Percentiles rank a stretch among this genome's conserved stretches.
Evolutionary conservation across 2,797 vertebrate genomes (phyloP).

Genomic region (Macropodus opercularis): DNA sequence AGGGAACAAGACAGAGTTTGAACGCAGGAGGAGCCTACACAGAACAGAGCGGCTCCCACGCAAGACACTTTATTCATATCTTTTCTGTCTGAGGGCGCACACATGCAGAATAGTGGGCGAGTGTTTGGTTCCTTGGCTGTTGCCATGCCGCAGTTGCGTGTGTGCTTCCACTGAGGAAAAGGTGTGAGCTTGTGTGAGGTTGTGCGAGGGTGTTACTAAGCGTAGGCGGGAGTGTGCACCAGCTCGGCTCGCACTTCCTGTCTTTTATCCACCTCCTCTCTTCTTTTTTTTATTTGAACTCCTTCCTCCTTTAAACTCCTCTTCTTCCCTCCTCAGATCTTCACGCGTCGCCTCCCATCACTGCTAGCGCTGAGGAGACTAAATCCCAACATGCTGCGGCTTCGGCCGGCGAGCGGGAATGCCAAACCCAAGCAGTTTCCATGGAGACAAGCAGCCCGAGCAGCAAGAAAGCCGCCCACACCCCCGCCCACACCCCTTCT

Average conservation of each 20-base stretch:
- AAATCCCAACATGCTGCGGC: conserved; percentile 78
- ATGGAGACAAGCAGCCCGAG: conserved; percentile 79
- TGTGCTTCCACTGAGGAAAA: conserved; percentile 37
- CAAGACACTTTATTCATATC: conserved; percentile 44
- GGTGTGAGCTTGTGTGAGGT: conserved; percentile 59
- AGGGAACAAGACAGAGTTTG: conserved; percentile 42
- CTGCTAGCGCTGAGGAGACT: conserved; percentile 70
- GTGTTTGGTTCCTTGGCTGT: conserved; percentile 54
- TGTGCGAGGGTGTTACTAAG: conserved; percentile 62
- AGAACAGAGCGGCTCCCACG: conserved; percentile 49
- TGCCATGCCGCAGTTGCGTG: conserved; percentile 45
- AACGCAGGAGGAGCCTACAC: conserved; percentile 41
- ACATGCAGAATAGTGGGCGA: conserved; percentile 44
- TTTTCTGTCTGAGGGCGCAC: conserved; percentile 33
- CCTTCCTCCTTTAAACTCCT: conserved; percentile 37
- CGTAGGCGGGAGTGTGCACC: conserved; percentile 48
- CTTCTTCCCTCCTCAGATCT: conserved; percentile 73
- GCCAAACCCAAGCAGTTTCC: conserved; percentile 75
- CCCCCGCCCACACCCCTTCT: conserved; percentile 62
- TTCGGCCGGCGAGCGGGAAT: conserved; percentile 68
- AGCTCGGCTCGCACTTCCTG: conserved; percentile 54
- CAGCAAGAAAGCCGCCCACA: conserved; percentile 79
- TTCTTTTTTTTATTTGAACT: conserved; percentile 9
- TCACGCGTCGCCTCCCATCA: conserved; percentile 71
- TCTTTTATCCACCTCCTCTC: conserved; percentile 48